phyloP scores from a whole-genome alignment of 2,113 vertebrate species.

The Sus scrofa region T2T-Sscrofa CM000812.6:187662501-187663000 shows the following conservation, averaged over 20 bases:
- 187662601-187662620: not conserved
- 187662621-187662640: not conserved
- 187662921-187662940: not conserved
- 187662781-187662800: not conserved
- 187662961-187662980: not conserved
- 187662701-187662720: not conserved
- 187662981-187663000: slow-evolving; percentile 45
- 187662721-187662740: not conserved
- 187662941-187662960: slow-evolving; percentile 45
- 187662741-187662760: not conserved
- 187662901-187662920: slow-evolving; percentile 39
- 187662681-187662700: not conserved
- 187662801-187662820: not conserved
- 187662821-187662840: not conserved
- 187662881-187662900: not conserved
- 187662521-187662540: not conserved
- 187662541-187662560: not conserved
- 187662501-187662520: not conserved
- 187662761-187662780: slow-evolving; percentile 19
- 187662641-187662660: not conserved
- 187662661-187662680: not conserved
- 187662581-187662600: not conserved
- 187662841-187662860: slow-evolving; percentile 11
- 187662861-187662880: slow-evolving; percentile 31
- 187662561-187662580: not conserved